Conservation (phyloP, 2,888 invertebrate genomes). For the Coecobrya sp. region DNA sequence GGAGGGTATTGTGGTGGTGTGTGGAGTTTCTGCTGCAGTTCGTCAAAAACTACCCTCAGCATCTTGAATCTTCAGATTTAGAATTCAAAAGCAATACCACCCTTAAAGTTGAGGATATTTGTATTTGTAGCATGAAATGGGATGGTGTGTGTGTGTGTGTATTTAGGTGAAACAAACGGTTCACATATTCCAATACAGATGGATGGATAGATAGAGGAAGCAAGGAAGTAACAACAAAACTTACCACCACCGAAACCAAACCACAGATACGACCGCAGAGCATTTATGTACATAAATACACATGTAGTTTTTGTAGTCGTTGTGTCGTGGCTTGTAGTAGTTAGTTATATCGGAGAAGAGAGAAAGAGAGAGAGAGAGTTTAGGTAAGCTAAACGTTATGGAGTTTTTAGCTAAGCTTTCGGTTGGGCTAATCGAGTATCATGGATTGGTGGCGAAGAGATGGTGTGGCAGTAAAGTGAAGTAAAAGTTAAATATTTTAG, state of each 20-base stretch:
- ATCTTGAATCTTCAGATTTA: too few relatives aligned
- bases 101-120: too few relatives aligned
- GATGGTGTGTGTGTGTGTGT: neutral
- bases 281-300: neutral
- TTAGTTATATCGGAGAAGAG: neutral
- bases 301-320: too few relatives aligned
- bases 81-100: too few relatives aligned
- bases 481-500: constrained; percentile 78
- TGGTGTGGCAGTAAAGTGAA: constrained; percentile 55
- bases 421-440: constrained; percentile 40
- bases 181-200: neutral
- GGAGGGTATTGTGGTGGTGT: neutral
- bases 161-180: neutral
- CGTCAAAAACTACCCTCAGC: too few relatives aligned
- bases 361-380: neutral
- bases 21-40: too few relatives aligned
- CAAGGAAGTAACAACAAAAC: constrained; percentile 44
- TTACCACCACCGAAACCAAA: neutral
- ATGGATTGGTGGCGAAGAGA: constrained; percentile 42
- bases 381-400: too few relatives aligned
- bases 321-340: neutral
- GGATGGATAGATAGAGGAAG: constrained; percentile 37
- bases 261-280: constrained; percentile 30
- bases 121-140: neutral
- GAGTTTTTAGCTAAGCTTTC: constrained; percentile 26